phyloP scores from a whole-genome alignment of 2,888 invertebrate species.

The Chrysopilus asiliformis region DNA sequence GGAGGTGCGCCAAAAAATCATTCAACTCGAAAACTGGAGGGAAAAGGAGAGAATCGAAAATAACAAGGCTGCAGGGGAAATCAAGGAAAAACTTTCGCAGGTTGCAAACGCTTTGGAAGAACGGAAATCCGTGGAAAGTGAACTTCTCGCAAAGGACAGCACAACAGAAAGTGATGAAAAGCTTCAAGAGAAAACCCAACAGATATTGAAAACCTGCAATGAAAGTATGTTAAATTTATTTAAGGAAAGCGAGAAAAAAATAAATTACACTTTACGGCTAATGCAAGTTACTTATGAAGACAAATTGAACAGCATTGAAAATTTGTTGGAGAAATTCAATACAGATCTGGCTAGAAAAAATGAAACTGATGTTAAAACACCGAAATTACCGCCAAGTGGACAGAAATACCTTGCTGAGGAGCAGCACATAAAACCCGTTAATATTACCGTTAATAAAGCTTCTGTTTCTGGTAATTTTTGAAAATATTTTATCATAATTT shows the following conservation, averaged over 20 bases:
- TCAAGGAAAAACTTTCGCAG: constrained; percentile 10
- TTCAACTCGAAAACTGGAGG: constrained; percentile 7
- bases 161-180: no score
- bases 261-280: constrained; percentile 10
- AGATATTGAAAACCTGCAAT: constrained; percentile 10
- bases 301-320: constrained; percentile 8
- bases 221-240: constrained; percentile 9
- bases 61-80: constrained; percentile 7
- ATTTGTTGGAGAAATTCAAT: constrained; percentile 13
- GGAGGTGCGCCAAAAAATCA: constrained; percentile 5
- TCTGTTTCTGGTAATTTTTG: no score
- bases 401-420: no score
- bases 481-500: no score
- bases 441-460: no score
- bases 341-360: no score
- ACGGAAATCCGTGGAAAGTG: no score
- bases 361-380: no score
- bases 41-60: constrained; percentile 5
- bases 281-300: constrained; percentile 12
- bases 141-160: not conserved
- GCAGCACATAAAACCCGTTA: no score
- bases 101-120: constrained; percentile 3
- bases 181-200: not conserved
- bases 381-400: no score
- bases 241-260: constrained; percentile 8